Evolutionary conservation across 2,797 vertebrate genomes (phyloP), one percentile per base, ranked within the genome.

Genomic region (Arrhamphus sclerolepis): DNA sequence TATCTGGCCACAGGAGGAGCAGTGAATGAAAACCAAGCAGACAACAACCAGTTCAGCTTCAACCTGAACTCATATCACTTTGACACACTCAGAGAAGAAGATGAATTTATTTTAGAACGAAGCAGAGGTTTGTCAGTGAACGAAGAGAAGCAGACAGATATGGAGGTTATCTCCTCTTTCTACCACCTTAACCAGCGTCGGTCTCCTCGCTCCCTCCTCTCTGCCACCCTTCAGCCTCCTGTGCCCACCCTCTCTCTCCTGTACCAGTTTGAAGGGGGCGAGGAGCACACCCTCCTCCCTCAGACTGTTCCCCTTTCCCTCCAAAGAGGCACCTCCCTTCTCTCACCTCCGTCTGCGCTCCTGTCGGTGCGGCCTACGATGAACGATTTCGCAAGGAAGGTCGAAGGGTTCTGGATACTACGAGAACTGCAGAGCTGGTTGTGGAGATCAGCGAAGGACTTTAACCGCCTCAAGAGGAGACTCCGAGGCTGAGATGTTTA

Each of bases 361-460:
- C 75, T 67, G 55, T 91, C 59, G 0, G 80, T 75, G 54, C 80
- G 83, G 1, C 90, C 92, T n/a, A 80, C 86, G 1, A 92, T 94
- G 58, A 97, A 95, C 3, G 95, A 98, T 84, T 98, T 99, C 67
- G 92, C 97, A 29, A 89, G 95, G 77, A 99, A 99, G 88, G 97
- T 98, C 90, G 97, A 97, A 29, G 95, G 96, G 28, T 99, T 98
- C 85, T 99, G 97, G 97, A 91, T 99, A 85, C 89, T 98, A 73
- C 92, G 97, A 70, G 97, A 99, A 87, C 92, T 99, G 80, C 96
- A 98, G 91, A 98, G 94, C 64, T 99, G 97, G 97, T 89, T 99
- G 69, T 97, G 96, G 95, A 92, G 97, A 48, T 98, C 97, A 0
- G 96, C 97, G 22, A 99, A 98, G 75, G 97, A 99, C 91, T 98